Conservation (phyloP, 2,113 vertebrate species). For the Phoenicopterus ruber region DNA sequence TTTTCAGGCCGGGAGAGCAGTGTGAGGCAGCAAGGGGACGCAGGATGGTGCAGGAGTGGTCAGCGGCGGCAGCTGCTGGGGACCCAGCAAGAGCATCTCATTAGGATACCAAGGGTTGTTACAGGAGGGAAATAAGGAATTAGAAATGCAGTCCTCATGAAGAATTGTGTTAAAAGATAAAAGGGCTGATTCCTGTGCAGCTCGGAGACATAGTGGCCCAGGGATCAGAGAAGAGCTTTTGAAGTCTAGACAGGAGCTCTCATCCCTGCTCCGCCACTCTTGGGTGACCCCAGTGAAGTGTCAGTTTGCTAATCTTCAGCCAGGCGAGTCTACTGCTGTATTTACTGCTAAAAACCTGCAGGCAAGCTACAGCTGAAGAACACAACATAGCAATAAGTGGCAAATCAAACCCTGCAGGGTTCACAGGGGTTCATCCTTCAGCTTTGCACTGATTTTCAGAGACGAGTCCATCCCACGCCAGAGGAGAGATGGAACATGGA, state of each 20-base stretch:
- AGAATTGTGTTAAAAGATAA: background rate
- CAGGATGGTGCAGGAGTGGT: background rate
- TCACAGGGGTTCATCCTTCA: background rate
- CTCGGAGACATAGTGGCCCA: background rate
- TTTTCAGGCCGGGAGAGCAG: background rate
- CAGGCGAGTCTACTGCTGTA: background rate
- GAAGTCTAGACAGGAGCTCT: constrained; percentile 7
- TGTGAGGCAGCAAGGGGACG: background rate
- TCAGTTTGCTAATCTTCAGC: background rate
- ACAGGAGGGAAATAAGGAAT: background rate
- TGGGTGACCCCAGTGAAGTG: background rate
- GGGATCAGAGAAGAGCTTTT: constrained; percentile 7
- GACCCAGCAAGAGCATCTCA: background rate
- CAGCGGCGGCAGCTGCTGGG: background rate
- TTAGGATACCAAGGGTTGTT: background rate
- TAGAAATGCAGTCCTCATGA: background rate
- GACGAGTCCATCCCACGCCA: background rate
- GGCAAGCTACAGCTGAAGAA: background rate
- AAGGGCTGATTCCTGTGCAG: background rate
- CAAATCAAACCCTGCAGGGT: background rate
- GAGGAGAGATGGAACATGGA: background rate
- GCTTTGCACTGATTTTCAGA: background rate
- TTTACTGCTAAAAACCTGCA: background rate
- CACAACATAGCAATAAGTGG: background rate
- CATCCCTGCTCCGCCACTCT: background rate